Conservation (phyloP, 2,797 vertebrate species). For the Pyrrhura leucotis region DNA sequence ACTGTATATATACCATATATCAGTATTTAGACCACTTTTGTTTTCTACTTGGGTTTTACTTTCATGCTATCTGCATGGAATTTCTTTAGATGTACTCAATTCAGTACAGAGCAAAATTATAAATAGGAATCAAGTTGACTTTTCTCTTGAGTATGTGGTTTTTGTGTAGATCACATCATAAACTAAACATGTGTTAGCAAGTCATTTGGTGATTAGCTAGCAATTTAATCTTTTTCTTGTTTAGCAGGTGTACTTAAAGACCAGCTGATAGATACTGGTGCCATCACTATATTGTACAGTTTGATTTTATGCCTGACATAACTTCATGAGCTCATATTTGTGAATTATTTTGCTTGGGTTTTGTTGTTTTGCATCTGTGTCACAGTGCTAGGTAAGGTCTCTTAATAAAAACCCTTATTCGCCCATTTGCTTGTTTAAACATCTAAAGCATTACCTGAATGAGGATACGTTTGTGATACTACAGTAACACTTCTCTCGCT, state of each 20-base stretch:
- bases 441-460: background rate
- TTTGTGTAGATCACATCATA: background rate
- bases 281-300: background rate
- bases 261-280: background rate
- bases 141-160: background rate
- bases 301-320: background rate
- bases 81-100: background rate
- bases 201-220: background rate
- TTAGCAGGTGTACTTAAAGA: background rate
- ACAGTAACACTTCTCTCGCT: background rate
- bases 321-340: background rate
- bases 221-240: background rate
- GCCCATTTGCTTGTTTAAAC: background rate
- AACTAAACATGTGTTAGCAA: background rate
- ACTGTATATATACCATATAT: background rate
- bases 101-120: background rate
- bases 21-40: background rate
- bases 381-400: background rate
- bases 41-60: background rate
- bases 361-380: background rate
- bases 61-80: accelerated
- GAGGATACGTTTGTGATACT: background rate
- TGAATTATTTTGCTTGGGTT: background rate
- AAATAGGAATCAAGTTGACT: background rate
- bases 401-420: background rate